Conservation (phyloP, 2,888 invertebrate species). For the Digitonthophagus gazella region DNA sequence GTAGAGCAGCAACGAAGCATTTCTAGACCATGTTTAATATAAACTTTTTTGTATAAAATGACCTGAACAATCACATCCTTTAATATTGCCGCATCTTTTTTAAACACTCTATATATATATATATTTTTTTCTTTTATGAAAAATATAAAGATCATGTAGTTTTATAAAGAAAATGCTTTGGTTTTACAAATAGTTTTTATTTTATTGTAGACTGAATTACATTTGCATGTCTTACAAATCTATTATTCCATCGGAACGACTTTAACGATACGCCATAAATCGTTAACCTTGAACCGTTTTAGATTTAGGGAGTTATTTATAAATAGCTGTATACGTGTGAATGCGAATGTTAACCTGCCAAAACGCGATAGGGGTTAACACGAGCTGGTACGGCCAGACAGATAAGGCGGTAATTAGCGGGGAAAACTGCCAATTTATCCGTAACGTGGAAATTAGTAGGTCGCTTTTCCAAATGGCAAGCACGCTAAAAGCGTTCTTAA, state of each 20-base stretch:
- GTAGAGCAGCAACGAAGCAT: too few relatives aligned
- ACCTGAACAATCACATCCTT: too few relatives aligned
- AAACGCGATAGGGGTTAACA: slow-evolving; percentile 4
- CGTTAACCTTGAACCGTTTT: slow-evolving; percentile 2
- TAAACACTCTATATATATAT: too few relatives aligned
- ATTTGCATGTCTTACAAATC: not conserved
- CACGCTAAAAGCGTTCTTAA: not conserved
- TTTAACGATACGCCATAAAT: not conserved
- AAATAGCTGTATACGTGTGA: not conserved
- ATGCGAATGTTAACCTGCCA: not conserved
- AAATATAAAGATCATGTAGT: too few relatives aligned
- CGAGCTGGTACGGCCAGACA: slow-evolving; percentile 15
- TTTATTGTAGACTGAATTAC: not conserved
- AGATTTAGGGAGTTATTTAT: not conserved
- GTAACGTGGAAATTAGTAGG: slow-evolving; percentile 12
- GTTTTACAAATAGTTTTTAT: too few relatives aligned
- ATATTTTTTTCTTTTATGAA: too few relatives aligned
- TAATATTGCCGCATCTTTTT: too few relatives aligned
- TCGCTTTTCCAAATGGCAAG: not conserved
- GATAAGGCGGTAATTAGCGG: slow-evolving; percentile 6
- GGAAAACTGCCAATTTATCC: slow-evolving; percentile 14
- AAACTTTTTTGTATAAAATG: too few relatives aligned
- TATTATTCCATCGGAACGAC: not conserved
- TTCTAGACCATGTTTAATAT: too few relatives aligned
- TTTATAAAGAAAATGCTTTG: too few relatives aligned